Conservation (phyloP, 2,888 invertebrate genomes). For the Rhaphigaster nebulosa region DNA sequence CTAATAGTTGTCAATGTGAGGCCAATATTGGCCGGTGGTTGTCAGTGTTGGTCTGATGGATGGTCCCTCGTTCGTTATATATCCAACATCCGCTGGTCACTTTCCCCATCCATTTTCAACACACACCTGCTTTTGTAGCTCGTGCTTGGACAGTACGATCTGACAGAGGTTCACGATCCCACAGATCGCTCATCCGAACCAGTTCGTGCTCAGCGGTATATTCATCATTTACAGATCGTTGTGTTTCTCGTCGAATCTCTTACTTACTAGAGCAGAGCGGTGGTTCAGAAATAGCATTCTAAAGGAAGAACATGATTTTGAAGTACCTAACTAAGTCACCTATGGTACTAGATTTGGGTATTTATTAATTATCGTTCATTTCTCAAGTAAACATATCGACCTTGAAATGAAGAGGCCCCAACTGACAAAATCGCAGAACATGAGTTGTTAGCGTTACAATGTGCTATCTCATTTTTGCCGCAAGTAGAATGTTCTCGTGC, state of each 20-base stretch:
- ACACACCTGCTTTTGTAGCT: background rate
- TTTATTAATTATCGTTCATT: no score
- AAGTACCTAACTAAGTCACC: no score
- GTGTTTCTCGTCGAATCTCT: background rate
- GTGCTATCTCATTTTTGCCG: no score
- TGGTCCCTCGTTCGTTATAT: conserved; percentile 12
- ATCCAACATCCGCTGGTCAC: background rate
- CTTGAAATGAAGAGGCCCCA: no score
- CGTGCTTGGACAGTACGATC: background rate
- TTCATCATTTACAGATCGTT: background rate
- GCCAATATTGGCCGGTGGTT: background rate
- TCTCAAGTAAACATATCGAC: no score
- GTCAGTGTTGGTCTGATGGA: conserved; percentile 9
- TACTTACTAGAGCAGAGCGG: background rate
- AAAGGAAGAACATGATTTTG: no score
- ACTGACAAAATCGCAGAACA: no score
- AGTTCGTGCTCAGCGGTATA: background rate
- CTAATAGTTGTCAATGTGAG: background rate
- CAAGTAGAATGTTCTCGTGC: no score
- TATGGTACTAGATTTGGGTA: no score
- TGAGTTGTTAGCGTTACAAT: no score
- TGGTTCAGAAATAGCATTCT: background rate
- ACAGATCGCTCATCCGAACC: background rate
- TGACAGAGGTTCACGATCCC: background rate
- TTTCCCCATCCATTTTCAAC: background rate